Conservation (phyloP, 2,888 invertebrate species). For the Drosophila prostipennis region DNA sequence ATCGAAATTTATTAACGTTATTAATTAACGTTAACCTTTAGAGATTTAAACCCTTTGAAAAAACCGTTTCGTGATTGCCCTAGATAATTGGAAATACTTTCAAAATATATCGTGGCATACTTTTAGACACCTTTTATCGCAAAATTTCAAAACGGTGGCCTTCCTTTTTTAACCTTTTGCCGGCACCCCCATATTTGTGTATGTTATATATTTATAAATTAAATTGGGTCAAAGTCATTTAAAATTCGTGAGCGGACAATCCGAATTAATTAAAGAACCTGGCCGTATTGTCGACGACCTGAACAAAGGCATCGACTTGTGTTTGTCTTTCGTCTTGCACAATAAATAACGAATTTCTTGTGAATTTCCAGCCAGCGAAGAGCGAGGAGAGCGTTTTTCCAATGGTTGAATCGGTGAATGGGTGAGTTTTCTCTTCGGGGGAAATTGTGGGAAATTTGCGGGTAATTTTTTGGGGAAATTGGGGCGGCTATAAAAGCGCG, state of each 20-base stretch:
- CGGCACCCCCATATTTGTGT: neutral
- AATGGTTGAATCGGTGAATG: neutral
- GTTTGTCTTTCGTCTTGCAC: constrained; percentile 19
- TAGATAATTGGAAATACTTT: too few relatives aligned
- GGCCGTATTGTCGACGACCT: neutral
- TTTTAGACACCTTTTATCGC: neutral
- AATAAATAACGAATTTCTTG: constrained; percentile 31
- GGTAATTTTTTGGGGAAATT: constrained; percentile 1
- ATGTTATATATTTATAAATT: neutral
- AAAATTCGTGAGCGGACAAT: neutral
- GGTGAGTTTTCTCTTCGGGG: constrained; percentile 23
- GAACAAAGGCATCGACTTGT: constrained; percentile 20
- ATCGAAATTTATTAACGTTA: too few relatives aligned
- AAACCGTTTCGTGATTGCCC: too few relatives aligned
- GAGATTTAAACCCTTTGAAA: too few relatives aligned
- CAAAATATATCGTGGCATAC: neutral
- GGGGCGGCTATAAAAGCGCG: constrained; percentile 57
- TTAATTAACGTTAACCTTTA: too few relatives aligned
- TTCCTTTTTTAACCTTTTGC: neutral
- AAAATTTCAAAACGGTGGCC: neutral
- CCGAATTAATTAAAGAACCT: constrained; percentile 3
- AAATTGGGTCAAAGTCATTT: constrained; percentile 3
- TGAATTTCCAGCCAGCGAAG: constrained; percentile 10
- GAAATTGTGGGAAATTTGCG: neutral
- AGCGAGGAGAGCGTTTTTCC: constrained; percentile 8